Conservation (phyloP, 2,888 invertebrate genomes). For the Cacoxenus indagator region DNA sequence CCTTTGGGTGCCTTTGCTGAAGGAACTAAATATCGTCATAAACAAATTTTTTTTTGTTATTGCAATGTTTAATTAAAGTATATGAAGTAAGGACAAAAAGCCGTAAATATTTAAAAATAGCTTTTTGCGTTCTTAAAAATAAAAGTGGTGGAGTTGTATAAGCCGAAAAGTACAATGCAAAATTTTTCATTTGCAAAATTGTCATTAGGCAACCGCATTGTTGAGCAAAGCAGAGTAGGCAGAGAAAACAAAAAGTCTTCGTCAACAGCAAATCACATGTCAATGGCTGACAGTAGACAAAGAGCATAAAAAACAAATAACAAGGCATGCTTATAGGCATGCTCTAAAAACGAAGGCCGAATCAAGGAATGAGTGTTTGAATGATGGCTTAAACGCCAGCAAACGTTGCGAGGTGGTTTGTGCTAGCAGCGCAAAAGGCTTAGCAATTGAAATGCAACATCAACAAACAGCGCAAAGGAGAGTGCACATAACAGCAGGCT, state of each 20-base stretch:
- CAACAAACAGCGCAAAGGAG: neutral
- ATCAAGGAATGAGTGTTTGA: neutral
- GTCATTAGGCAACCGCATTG: neutral
- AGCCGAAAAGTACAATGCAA: neutral
- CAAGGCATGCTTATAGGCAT: constrained; percentile 2
- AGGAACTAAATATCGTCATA: no score
- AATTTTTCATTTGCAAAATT: neutral
- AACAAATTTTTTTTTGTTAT: no score
- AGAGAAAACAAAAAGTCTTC: neutral
- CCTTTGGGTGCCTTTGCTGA: no score
- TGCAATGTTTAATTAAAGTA: no score
- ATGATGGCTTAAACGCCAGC: neutral
- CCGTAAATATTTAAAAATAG: no score
- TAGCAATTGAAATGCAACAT: constrained; percentile 30
- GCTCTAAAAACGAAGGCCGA: neutral
- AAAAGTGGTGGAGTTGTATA: no score
- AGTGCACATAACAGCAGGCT: constrained; percentile 40
- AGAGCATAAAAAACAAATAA: neutral
- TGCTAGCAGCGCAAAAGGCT: constrained; percentile 42
- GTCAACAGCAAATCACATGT: neutral
- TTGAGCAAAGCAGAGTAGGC: neutral
- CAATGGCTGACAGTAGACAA: neutral
- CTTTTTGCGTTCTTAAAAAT: no score
- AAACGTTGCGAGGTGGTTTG: neutral
- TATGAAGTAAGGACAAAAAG: no score